Evolutionary conservation across 53 echinoderm and acorn worm species (phyloP).

Genomic region (Echinometra lucunter): DNA sequence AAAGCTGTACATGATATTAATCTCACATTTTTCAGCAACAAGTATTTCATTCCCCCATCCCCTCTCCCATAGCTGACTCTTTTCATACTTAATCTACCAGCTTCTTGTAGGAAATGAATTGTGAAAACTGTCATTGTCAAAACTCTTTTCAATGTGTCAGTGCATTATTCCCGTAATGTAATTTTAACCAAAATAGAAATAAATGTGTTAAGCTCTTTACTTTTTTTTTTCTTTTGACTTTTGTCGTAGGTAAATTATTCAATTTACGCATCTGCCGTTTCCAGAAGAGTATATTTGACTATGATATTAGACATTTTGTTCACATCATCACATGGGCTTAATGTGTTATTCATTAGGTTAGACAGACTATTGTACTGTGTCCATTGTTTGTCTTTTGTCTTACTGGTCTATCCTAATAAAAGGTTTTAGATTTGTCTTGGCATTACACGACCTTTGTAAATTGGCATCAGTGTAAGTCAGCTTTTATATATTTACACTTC

Average conservation of each 20-base stretch:
- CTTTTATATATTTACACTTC: background rate
- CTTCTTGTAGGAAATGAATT: no score
- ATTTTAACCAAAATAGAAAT: no score
- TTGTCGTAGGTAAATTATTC: background rate
- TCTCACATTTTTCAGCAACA: background rate
- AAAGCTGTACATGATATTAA: no score
- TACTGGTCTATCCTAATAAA: slow-evolving; percentile 20
- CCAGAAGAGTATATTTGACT: background rate
- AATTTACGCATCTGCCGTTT: background rate
- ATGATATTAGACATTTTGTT: slow-evolving; percentile 18
- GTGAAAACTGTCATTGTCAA: no score
- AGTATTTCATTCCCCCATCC: no score
- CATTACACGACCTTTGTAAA: background rate
- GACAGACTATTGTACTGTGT: background rate
- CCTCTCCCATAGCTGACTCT: no score
- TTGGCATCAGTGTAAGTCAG: background rate
- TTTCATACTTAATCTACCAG: no score
- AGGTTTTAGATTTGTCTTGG: background rate
- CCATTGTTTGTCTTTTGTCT: slow-evolving; percentile 7
- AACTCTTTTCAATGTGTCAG: no score
- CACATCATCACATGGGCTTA: background rate
- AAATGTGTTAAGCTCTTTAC: no score
- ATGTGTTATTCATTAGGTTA: background rate
- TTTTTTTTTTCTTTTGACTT: background rate
- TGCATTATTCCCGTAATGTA: no score